Percentiles rank a stretch among this genome's conserved stretches.
Evolutionary conservation across 2,113 vertebrate species (phyloP).

Genomic region (Noturus placidus): DNA sequence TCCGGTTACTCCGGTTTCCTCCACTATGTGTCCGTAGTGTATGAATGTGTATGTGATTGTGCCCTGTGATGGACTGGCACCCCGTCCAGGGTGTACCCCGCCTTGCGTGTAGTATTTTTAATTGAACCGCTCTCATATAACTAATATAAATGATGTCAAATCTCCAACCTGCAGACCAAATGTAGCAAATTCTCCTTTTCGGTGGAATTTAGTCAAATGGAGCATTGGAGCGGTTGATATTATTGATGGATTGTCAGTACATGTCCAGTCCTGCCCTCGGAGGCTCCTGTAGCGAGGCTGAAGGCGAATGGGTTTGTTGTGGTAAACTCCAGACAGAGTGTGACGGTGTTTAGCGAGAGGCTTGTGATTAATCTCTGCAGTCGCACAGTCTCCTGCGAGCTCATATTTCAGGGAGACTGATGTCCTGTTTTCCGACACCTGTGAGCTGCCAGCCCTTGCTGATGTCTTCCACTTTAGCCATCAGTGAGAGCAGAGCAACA

Average conservation of each 20-base stretch:
- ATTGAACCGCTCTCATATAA: not conserved
- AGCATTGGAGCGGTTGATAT: not conserved
- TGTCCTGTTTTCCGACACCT: not conserved
- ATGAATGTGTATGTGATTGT: too few species aligned
- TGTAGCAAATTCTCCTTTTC: not conserved
- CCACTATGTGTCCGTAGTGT: too few species aligned
- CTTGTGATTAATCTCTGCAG: conserved; percentile 35
- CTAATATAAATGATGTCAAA: not conserved
- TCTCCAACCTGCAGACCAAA: too few species aligned
- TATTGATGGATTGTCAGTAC: not conserved
- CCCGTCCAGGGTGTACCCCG: too few species aligned
- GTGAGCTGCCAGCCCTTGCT: not conserved
- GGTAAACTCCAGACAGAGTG: conserved; percentile 17
- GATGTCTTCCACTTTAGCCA: conserved; percentile 5
- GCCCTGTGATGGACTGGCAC: too few species aligned
- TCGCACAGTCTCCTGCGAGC: conserved; percentile 22
- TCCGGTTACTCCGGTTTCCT: too few species aligned
- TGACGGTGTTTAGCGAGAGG: not conserved
- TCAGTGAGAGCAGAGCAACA: conserved; percentile 14
- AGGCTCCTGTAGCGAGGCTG: not conserved
- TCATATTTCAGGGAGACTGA: conserved; percentile 44
- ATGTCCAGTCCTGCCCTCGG: not conserved
- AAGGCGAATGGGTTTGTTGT: not conserved
- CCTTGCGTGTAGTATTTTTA: too few species aligned
- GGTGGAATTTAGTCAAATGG: not conserved